Percentiles rank a stretch among this genome's conserved stretches.
Evolutionary conservation across 2,797 vertebrate genomes (phyloP).

Genomic region (Limnodromus scolopaceus): DNA sequence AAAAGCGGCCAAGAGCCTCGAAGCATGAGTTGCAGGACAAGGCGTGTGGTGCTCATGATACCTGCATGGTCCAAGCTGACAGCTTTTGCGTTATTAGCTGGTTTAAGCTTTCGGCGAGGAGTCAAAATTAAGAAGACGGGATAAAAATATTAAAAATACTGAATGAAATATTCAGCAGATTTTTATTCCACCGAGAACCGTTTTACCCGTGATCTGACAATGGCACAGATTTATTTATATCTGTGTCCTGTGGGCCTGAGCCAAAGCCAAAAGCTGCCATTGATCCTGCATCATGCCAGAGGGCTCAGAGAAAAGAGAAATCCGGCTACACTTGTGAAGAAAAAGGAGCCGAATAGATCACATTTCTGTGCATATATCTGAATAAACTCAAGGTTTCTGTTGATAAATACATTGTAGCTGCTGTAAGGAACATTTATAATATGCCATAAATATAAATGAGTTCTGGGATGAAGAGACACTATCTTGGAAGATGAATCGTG

Average conservation of each 20-base stretch:
- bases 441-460: neutral
- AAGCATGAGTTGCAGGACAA: neutral
- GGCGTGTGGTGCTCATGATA: rapidly evolving
- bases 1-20: neutral
- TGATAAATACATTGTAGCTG: neutral
- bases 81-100: neutral
- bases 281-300: neutral
- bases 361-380: neutral
- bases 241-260: neutral
- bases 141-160: neutral
- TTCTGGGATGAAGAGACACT: neutral
- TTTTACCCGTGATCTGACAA: neutral
- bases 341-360: neutral
- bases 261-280: neutral
- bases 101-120: neutral
- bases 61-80: neutral
- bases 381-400: neutral
- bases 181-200: neutral
- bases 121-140: neutral
- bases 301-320: neutral
- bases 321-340: neutral
- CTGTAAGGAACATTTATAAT: neutral
- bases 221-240: neutral
- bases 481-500: neutral
- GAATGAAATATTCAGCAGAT: neutral